Conservation (phyloP, 2,113 vertebrate species). For the Pluvianellus socialis region DNA sequence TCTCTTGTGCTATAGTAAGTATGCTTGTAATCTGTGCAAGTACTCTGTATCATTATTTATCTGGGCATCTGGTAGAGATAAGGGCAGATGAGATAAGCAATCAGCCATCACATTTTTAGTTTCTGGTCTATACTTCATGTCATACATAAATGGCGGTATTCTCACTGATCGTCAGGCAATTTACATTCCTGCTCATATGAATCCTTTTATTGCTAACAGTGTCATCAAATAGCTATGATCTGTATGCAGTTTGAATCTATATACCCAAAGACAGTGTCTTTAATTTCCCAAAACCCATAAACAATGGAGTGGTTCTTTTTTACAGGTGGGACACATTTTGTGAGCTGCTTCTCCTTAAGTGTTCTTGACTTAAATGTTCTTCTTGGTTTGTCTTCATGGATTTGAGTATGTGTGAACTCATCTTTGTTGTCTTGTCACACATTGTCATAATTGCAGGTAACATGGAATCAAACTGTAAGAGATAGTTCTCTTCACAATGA, state of each 20-base stretch:
- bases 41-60: constrained; percentile 18
- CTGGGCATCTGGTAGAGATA: constrained; percentile 31
- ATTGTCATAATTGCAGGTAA: not conserved
- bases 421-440: not conserved
- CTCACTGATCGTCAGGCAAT: not conserved
- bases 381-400: not conserved
- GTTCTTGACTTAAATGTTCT: not conserved
- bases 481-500: not conserved
- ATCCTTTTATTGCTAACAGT: not conserved
- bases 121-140: not conserved
- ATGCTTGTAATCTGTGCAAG: not conserved
- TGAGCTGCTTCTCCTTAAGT: not conserved
- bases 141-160: not conserved
- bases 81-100: constrained; percentile 19
- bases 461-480: not conserved
- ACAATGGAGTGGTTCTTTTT: not conserved
- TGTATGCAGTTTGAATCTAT: not conserved
- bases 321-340: not conserved
- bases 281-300: not conserved
- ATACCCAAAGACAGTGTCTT: not conserved
- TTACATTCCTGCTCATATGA: not conserved
- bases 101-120: not conserved
- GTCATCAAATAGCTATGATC: not conserved
- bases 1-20: not conserved
- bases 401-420: not conserved